Conservation (phyloP, 2,888 invertebrate species). For the Eupithecia pulchellata region DNA sequence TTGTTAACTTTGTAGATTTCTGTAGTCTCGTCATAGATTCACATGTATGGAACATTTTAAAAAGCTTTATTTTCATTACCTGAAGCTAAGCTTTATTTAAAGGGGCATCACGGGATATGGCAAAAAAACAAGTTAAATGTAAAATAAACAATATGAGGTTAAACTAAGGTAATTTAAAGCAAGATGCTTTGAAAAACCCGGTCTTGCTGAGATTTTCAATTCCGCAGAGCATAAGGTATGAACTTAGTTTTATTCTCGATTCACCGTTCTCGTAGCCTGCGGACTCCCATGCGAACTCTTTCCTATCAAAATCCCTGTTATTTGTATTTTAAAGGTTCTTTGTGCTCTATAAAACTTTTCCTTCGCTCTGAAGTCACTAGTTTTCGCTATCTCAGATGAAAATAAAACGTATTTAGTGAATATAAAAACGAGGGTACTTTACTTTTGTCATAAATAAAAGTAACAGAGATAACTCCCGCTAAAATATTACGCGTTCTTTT, state of each 20-base stretch:
- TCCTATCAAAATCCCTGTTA: slow-evolving; percentile 51
- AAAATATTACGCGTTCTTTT: slow-evolving; percentile 40
- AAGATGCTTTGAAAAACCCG: slow-evolving; percentile 34
- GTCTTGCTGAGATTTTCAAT: slow-evolving; percentile 31
- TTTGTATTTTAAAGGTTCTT: slow-evolving; percentile 55
- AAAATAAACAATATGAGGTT: slow-evolving; percentile 19
- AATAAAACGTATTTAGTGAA: slow-evolving; percentile 3
- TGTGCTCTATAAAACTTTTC: slow-evolving; percentile 50
- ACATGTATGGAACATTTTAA: not conserved
- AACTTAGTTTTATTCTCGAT: slow-evolving; percentile 50
- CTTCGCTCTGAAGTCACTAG: slow-evolving; percentile 35
- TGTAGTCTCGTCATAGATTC: not conserved
- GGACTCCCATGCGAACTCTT: slow-evolving; percentile 51
- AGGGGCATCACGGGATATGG: not conserved
- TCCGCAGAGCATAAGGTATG: slow-evolving; percentile 36
- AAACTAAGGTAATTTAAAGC: slow-evolving; percentile 26
- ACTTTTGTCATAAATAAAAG: slow-evolving; percentile 40
- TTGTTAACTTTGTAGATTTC: not conserved
- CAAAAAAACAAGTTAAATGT: slow-evolving; percentile 17
- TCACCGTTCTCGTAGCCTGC: slow-evolving; percentile 45
- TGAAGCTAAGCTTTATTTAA: not conserved
- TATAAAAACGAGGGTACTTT: slow-evolving; percentile 20
- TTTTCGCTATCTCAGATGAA: slow-evolving; percentile 19
- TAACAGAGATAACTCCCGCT: slow-evolving; percentile 42
- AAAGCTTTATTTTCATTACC: not conserved